Conservation (phyloP, 2,888 invertebrate genomes). For the Lasioglossum figueresi region DNA sequence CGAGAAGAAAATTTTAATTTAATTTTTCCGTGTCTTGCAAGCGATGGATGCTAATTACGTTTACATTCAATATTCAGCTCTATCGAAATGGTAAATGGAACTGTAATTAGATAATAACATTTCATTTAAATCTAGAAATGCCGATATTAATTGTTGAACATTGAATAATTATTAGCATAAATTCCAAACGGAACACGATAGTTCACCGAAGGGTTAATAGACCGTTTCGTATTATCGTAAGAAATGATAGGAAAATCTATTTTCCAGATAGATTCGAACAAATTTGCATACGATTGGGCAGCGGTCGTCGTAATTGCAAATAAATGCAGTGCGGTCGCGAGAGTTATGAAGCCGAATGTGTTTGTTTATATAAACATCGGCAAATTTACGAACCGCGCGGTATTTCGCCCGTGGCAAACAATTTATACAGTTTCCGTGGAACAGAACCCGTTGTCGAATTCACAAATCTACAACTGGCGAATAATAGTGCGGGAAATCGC, state of each 20-base stretch:
- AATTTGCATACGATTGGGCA: neutral
- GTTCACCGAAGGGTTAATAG: neutral
- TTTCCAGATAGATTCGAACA: neutral
- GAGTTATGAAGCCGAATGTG: neutral
- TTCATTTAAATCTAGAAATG: neutral
- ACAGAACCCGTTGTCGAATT: slow-evolving; percentile 1
- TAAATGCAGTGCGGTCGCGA: neutral
- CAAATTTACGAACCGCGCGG: slow-evolving; percentile 35
- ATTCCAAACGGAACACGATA: neutral
- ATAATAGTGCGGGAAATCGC: slow-evolving; percentile 22
- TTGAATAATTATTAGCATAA: neutral
- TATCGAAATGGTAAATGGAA: neutral
- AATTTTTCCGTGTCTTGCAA: too few relatives aligned
- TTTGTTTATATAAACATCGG: slow-evolving; percentile 14
- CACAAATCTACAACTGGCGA: neutral
- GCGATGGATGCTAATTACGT: neutral
- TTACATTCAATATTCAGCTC: neutral
- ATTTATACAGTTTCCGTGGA: slow-evolving; percentile 27
- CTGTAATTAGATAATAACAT: too few relatives aligned
- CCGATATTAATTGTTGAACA: neutral
- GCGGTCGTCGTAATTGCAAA: neutral
- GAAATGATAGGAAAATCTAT: neutral
- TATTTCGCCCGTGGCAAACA: slow-evolving; percentile 20
- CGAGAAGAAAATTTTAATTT: too few relatives aligned
- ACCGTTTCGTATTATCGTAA: neutral